Conservation (phyloP, 2,113 vertebrate genomes). For the Charina bottae region DNA sequence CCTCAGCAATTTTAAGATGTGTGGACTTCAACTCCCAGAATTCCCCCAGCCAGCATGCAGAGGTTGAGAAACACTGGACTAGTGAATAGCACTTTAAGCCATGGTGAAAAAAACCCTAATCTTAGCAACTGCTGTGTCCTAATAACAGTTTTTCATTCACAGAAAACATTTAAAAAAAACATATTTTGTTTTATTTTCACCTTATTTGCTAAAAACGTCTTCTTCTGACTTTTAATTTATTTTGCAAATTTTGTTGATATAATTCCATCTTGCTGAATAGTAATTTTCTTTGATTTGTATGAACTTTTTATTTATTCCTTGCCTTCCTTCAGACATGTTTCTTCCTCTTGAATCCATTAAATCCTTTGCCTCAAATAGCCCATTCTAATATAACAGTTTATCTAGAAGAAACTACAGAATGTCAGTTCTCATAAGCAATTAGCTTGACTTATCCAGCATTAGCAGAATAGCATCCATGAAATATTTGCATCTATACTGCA, state of each 20-base stretch:
- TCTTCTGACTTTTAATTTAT: slow-evolving; percentile 31
- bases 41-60: too few relatives aligned
- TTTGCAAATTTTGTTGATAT: slow-evolving; percentile 5
- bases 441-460: neutral
- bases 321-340: slow-evolving; percentile 27
- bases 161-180: neutral
- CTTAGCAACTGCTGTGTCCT: neutral
- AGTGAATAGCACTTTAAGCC: neutral
- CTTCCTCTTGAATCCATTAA: slow-evolving; percentile 23
- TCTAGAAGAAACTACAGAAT: slow-evolving; percentile 3
- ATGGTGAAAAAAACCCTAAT: neutral
- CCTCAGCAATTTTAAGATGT: too few relatives aligned
- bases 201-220: neutral
- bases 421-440: slow-evolving; percentile 38
- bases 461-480: neutral
- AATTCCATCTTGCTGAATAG: slow-evolving; percentile 46
- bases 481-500: accelerated
- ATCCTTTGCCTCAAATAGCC: slow-evolving; percentile 19
- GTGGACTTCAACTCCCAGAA: too few relatives aligned
- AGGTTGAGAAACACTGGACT: neutral
- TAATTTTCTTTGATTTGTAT: slow-evolving; percentile 9
- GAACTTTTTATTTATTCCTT: neutral
- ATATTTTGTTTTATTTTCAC: neutral
- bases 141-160: neutral
- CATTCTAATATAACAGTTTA: neutral